A percentile compares a stretch with the other conserved stretches of the same genome.
These are phyloP conservation scores for Danio rerio DNA, from an alignment of 2,113 vertebrate genomes.

Conservation along the genomic window DNA sequence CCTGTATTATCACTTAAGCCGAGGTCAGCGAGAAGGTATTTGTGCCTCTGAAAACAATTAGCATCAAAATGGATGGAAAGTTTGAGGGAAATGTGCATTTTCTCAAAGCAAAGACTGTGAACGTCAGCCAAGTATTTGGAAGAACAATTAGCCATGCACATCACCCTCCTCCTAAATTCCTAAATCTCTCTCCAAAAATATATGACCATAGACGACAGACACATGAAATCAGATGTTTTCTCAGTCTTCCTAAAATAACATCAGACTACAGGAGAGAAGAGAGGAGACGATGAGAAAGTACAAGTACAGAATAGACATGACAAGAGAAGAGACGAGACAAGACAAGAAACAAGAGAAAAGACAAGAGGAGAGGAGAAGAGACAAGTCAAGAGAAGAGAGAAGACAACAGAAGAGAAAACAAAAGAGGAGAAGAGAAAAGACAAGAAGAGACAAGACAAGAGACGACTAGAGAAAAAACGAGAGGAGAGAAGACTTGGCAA, in stretches of 20 bases:
- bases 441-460: too few species aligned
- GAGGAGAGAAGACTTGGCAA: too few species aligned
- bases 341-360: neutral
- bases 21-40: slow-evolving; percentile 65
- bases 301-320: neutral
- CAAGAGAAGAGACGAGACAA: neutral
- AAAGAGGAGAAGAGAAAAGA: neutral
- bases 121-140: slow-evolving; percentile 56
- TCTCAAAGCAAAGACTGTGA: slow-evolving; percentile 52
- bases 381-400: neutral
- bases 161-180: slow-evolving; percentile 63
- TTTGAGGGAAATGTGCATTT: slow-evolving; percentile 53
- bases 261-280: slow-evolving; percentile 34
- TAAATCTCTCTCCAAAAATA: slow-evolving; percentile 59
- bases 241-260: slow-evolving; percentile 54
- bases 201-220: slow-evolving; percentile 52
- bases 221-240: slow-evolving; percentile 70
- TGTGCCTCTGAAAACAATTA: slow-evolving; percentile 63
- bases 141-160: slow-evolving; percentile 64
- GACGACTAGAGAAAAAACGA: too few species aligned
- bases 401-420: neutral
- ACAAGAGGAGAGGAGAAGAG: neutral
- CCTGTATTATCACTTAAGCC: slow-evolving; percentile 44
- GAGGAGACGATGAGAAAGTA: neutral
- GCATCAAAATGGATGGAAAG: slow-evolving; percentile 60